A percentile compares a stretch with the other conserved stretches of the same genome.
Evolutionary conservation across 1,140 invertebrate species (phyloP).

Genomic region (Xylocopa sonorina): DNA sequence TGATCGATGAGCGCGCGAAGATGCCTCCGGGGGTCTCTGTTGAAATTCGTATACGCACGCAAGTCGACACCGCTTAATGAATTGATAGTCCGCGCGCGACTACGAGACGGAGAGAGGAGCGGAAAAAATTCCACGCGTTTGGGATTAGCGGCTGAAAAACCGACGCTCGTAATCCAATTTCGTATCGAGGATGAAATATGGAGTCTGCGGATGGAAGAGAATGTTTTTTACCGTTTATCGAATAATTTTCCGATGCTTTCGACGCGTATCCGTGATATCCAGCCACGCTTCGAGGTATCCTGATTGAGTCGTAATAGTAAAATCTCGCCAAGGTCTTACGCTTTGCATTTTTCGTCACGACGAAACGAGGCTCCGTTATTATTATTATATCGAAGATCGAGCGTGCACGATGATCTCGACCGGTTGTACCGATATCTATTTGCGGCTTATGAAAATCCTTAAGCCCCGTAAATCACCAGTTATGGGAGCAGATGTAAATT

Average conservation of each 20-base stretch:
- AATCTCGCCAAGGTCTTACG: background rate
- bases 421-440: constrained; percentile 55
- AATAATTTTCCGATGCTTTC: background rate
- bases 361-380: background rate
- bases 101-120: background rate
- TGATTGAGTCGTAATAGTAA: constrained; percentile 18
- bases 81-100: constrained; percentile 55
- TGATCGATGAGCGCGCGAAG: constrained; percentile 58
- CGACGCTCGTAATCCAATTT: background rate
- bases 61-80: constrained; percentile 32
- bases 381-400: constrained; percentile 4
- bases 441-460: constrained; percentile 59
- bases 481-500: constrained; percentile 65
- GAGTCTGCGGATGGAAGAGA: too few species aligned
- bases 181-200: too few species aligned
- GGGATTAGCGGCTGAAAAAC: background rate
- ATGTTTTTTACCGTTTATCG: too few species aligned
- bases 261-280: too few species aligned
- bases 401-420: background rate
- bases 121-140: background rate
- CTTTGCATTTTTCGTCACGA: background rate
- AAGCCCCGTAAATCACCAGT: constrained; percentile 59
- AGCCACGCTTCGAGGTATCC: too few species aligned
- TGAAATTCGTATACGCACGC: constrained; percentile 51
- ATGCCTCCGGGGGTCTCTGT: constrained; percentile 46